Evolutionary conservation across 2,888 invertebrate species (phyloP), one percentile per base, ranked within the genome.

Genomic region (Parochlus steinenii): DNA sequence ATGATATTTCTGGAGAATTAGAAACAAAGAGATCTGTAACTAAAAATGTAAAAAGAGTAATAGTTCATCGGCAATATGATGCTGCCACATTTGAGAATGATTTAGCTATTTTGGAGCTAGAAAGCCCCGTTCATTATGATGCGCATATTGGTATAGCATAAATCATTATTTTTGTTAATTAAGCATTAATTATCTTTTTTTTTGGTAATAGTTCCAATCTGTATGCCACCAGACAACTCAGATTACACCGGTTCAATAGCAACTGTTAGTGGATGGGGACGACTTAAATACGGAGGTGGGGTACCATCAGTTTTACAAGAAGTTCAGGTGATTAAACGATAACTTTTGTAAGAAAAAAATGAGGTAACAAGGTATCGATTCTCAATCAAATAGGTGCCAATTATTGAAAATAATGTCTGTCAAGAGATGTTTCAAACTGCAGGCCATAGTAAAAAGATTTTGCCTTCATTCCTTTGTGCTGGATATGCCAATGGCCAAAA

Each of bases 351-450:
- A 7, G 12, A 11, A 11, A 30, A n/a, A 15, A 22, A 23, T n/a
- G 11, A 23, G 11, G 10, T n/a, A n/a, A n/a, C n/a, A n/a, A n/a
- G n/a, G n/a, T n/a, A n/a, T n/a, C n/a, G n/a, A n/a, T n/a, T n/a
- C 8, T 22, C 22, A 22, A 22, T 8, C 15, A 22, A 20, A 26
- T 62, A 76, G 65, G 87, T 90, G 16, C 90, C 90, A 22, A 76
- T 90, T 41, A 83, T 90, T 61, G 83, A 86, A 52, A 90, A 90
- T 56, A 71, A 71, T 43, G 82, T 86, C 8, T 90, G 90, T 53
- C 89, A 90, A 54, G 82, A 86, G 54, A 89, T 90, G 89, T 90
- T 90, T 67, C 72, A 78, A 46, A 82, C 83, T 0, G 87, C 83
- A 2, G 86, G 86, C 0, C 89, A 90, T 52, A 68, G 76, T 1